Conservation (phyloP, 2,888 invertebrate genomes). For the Seira musarum region DNA sequence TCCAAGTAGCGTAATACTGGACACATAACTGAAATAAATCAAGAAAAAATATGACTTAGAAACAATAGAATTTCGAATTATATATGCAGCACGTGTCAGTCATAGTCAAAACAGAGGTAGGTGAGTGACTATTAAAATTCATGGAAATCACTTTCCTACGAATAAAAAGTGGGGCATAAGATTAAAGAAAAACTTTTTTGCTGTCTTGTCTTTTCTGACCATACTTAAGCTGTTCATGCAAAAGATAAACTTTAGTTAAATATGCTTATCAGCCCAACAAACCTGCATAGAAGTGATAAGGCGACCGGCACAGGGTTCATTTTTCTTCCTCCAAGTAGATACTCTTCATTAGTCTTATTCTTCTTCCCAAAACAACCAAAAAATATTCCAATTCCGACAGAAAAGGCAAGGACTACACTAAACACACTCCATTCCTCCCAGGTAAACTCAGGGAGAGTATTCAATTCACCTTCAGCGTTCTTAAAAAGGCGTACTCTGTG, state of each 20-base stretch:
- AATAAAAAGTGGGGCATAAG: too few relatives aligned
- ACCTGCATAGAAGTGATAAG: conserved; percentile 89
- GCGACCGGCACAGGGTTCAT: conserved; percentile 93
- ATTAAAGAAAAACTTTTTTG: too few relatives aligned
- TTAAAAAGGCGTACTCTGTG: background rate
- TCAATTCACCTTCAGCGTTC: background rate
- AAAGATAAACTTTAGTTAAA: too few relatives aligned
- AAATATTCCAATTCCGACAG: conserved; percentile 87
- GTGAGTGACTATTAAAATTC: too few relatives aligned
- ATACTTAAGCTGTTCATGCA: too few relatives aligned
- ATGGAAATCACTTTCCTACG: too few relatives aligned
- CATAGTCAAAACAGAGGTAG: too few relatives aligned
- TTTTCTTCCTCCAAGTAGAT: conserved; percentile 84
- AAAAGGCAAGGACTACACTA: conserved; percentile 80
- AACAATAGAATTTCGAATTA: too few relatives aligned
- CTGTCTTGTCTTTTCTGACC: too few relatives aligned
- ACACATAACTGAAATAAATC: conserved; percentile 59
- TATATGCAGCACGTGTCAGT: too few relatives aligned
- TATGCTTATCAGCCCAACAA: too few relatives aligned
- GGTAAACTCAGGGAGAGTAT: conserved; percentile 37
- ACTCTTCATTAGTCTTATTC: conserved; percentile 83
- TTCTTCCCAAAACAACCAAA: conserved; percentile 86
- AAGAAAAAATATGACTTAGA: too few relatives aligned
- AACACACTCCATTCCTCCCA: conserved; percentile 63
- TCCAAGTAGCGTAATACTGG: conserved; percentile 66